A percentile compares a stretch with the other conserved stretches of the same genome.
Conservation (phyloP, 2,113 vertebrate species). For the Alaudala cheleensis region DNA sequence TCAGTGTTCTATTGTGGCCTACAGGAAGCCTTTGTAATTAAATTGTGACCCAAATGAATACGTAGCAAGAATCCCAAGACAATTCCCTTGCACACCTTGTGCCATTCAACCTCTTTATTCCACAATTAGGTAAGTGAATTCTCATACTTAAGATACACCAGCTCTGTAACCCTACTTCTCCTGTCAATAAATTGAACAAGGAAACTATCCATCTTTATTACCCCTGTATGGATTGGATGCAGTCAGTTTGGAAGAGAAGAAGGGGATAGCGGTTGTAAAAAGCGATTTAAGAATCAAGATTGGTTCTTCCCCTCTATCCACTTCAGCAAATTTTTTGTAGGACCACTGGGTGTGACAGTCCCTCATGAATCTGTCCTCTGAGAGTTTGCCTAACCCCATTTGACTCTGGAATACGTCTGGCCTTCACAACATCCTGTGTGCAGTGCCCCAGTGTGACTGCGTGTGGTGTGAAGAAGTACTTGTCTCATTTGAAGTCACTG, state of each 20-base stretch:
- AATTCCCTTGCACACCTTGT: not conserved
- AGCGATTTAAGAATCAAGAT: not conserved
- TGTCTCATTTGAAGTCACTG: not conserved
- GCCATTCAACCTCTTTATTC: not conserved
- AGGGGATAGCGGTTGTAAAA: not conserved
- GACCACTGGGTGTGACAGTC: not conserved
- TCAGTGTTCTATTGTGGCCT: not conserved
- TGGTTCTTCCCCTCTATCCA: fast-evolving
- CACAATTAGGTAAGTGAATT: not conserved
- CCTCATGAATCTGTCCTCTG: not conserved
- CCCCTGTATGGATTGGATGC: not conserved
- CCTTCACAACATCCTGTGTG: not conserved
- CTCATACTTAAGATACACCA: too few species aligned
- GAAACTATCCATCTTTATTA: not conserved
- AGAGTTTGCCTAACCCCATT: not conserved
- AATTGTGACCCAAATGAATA: not conserved
- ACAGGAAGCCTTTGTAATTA: not conserved
- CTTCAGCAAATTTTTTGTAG: not conserved
- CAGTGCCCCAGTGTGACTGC: not conserved
- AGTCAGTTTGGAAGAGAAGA: not conserved
- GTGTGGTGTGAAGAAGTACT: not conserved
- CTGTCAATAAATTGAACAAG: not conserved
- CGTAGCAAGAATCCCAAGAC: not conserved
- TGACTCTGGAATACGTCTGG: not conserved
- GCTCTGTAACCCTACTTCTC: not conserved